These are phyloP conservation scores for Promerops cafer DNA, from an alignment of 2,113 vertebrate species.

Conservation along the genomic window DNA sequence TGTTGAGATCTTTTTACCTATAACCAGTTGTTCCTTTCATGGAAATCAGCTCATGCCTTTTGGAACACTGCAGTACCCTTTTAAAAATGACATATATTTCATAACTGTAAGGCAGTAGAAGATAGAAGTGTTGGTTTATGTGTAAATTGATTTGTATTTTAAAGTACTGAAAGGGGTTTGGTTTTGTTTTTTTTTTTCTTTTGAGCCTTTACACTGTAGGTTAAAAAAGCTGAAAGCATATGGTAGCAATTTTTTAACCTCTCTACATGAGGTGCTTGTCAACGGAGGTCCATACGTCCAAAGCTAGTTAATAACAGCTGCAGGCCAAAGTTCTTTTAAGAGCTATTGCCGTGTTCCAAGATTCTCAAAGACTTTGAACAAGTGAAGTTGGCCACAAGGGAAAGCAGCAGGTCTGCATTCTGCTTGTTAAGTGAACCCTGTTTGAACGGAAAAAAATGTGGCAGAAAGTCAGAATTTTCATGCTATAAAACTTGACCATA, in stretches of 20 bases:
- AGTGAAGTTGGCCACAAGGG: constrained; percentile 51
- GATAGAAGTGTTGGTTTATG: not conserved
- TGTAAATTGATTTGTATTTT: not conserved
- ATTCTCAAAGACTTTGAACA: constrained; percentile 58
- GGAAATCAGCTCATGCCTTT: not conserved
- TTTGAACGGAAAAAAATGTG: constrained; percentile 30
- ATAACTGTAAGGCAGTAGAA: not conserved
- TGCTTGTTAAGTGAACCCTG: constrained; percentile 55
- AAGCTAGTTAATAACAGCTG: constrained; percentile 66
- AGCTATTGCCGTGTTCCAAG: constrained; percentile 25
- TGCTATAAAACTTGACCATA: constrained; percentile 13
- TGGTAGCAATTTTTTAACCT: constrained; percentile 64
- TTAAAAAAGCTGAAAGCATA: constrained; percentile 55
- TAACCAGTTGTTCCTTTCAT: not conserved
- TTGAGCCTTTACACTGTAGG: not conserved
- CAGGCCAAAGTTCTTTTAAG: constrained; percentile 49
- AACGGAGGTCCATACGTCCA: constrained; percentile 45
- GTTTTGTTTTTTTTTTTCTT: not conserved
- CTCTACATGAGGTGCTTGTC: constrained; percentile 44
- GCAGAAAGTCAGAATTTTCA: constrained; percentile 20
- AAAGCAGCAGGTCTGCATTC: constrained; percentile 38
- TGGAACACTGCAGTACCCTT: not conserved
- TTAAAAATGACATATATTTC: not conserved
- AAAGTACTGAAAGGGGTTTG: not conserved
- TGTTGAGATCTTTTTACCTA: not conserved